phyloP scores from a whole-genome alignment of 2,888 invertebrate genomes.

The Drosophila kuntzei region DNA sequence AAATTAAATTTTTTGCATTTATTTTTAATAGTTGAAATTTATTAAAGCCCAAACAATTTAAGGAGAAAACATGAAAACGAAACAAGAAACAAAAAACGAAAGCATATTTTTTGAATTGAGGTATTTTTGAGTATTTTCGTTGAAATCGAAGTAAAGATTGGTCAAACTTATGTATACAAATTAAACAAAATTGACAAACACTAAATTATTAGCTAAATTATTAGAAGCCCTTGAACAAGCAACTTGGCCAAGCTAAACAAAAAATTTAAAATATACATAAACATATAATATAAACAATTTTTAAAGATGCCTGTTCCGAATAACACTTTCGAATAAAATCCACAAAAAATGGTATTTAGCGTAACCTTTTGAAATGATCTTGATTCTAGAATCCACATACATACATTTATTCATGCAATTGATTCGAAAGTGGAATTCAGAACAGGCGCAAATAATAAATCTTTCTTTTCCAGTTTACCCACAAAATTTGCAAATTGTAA shows the following conservation, averaged over 20 bases:
- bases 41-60: slow-evolving; percentile 37
- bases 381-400: background rate
- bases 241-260: slow-evolving; percentile 44
- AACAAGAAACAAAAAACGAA: slow-evolving; percentile 10
- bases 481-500: slow-evolving; percentile 30
- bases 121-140: slow-evolving; percentile 55
- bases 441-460: background rate
- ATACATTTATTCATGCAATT: background rate
- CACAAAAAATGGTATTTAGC: background rate
- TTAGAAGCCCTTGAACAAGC: slow-evolving; percentile 47
- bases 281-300: background rate
- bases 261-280: too few species aligned
- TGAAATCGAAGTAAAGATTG: slow-evolving; percentile 34
- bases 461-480: slow-evolving; percentile 22
- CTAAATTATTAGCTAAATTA: slow-evolving; percentile 67
- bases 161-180: slow-evolving; percentile 26
- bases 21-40: slow-evolving; percentile 68
- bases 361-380: background rate
- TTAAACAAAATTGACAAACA: slow-evolving; percentile 34
- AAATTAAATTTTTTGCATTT: slow-evolving; percentile 65
- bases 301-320: background rate
- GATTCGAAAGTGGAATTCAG: slow-evolving; percentile 1
- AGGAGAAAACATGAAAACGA: slow-evolving; percentile 6
- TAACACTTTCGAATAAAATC: background rate
- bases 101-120: slow-evolving; percentile 60